Evolutionary conservation across 2,888 invertebrate species (phyloP), one percentile per base, ranked within the genome.

Genomic region (Coelinius sp.): DNA sequence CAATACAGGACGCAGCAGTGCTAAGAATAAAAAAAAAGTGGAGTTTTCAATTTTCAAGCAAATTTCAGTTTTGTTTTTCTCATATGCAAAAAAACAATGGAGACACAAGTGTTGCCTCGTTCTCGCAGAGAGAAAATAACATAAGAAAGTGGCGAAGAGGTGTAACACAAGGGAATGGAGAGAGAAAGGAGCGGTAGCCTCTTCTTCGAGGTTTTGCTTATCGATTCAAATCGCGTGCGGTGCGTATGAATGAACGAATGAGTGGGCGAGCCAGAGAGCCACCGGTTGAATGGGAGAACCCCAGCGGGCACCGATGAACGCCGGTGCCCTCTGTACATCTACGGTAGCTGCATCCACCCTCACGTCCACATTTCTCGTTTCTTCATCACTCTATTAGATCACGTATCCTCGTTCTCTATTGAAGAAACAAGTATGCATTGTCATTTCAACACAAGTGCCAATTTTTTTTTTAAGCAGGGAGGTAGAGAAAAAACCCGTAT

Each of bases 221-320:
- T 86, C 84, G 85, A 86, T 86, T 86, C 84, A 85, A 86, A 86
- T 86, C 83, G 86, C 84, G 85, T 85, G 80, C 83, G 71, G 77
- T 79, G 81, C 79, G 85, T 85, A 85, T 86, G 86, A 86, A 86
- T 85, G 85, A 85, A 84, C 82, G 85, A 84, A 84, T 82, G 85
- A 85, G 84, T 83, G 83, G 83, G 85, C 83, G 84, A 84, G 80
- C 53, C 59, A 73, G 76, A 76, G 82, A 83, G 84, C 84, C 83
- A 83, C 83, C 82, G 84, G 84, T 83, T 86, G 85, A 86, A 86
- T 86, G 86, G 80, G 78, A 82, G 66, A 81, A 78, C 80, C 83
- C 81, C 79, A 56, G 27, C 56, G 67, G 53, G 73, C 53, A 67
- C 64, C 73, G 70, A 66, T 63, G 68, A 41, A 22, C 38, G 71